phyloP scores from a whole-genome alignment of 53 echinoderm and acorn worm genomes.

The Echinometra lucunter region DNA sequence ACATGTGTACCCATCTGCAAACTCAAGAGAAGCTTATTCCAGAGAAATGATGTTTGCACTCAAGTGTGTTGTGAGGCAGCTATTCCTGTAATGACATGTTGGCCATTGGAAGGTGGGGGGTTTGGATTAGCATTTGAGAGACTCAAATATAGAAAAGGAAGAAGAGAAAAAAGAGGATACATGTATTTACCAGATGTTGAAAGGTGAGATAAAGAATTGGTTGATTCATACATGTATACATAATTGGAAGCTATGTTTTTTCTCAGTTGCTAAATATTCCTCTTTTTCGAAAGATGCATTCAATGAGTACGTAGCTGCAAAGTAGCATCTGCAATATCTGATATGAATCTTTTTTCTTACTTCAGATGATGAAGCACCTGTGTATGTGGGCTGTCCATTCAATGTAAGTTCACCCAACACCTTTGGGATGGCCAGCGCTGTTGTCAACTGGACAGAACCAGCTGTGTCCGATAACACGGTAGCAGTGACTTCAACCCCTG shows the following conservation, averaged over 20 bases:
- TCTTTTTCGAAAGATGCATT: too few species aligned
- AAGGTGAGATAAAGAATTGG: too few species aligned
- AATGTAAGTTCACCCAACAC: conserved; percentile 26
- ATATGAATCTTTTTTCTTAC: background rate
- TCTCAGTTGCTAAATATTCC: too few species aligned
- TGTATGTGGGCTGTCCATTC: conserved; percentile 68
- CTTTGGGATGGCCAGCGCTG: conserved; percentile 36
- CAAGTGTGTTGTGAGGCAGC: background rate
- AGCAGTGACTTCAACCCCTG: conserved; percentile 48
- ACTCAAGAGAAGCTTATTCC: too few species aligned
- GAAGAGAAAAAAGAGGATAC: background rate
- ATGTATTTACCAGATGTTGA: background rate
- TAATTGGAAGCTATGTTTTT: too few species aligned
- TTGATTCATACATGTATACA: too few species aligned
- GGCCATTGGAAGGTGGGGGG: too few species aligned
- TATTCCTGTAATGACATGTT: background rate
- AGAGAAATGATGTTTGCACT: background rate
- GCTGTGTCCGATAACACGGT: conserved; percentile 75
- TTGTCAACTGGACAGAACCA: conserved; percentile 73
- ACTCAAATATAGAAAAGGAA: background rate
- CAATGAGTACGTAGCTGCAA: background rate
- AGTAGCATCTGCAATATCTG: background rate
- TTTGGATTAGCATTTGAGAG: background rate
- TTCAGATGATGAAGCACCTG: conserved; percentile 67
- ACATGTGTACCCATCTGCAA: background rate